Evolutionary conservation across 2,888 invertebrate genomes (phyloP).

Genomic region (Amphipyra tragopoginis): DNA sequence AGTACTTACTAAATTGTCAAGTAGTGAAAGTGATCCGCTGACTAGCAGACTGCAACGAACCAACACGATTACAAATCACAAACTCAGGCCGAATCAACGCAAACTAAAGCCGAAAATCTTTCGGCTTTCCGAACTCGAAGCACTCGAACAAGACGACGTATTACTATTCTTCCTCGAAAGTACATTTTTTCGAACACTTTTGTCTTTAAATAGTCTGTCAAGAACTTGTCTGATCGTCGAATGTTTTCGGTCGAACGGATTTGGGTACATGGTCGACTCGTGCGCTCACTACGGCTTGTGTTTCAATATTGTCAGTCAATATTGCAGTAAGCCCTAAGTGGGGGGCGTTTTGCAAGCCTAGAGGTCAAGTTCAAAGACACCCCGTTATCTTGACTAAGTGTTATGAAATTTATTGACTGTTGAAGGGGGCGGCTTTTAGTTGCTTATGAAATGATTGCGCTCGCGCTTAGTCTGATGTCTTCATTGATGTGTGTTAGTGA

Average conservation of each 20-base stretch:
- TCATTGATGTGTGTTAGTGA: slow-evolving; percentile 35
- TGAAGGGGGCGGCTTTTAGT: slow-evolving; percentile 28
- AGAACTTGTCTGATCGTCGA: slow-evolving; percentile 92
- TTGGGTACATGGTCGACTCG: slow-evolving; percentile 90
- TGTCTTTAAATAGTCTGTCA: slow-evolving; percentile 89
- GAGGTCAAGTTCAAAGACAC: slow-evolving; percentile 68
- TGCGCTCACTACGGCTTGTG: slow-evolving; percentile 64
- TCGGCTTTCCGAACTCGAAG: slow-evolving; percentile 54
- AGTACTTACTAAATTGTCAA: slow-evolving; percentile 54
- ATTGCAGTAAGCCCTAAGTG: slow-evolving; percentile 42
- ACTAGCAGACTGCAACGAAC: slow-evolving; percentile 49
- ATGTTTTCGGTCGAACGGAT: slow-evolving; percentile 92
- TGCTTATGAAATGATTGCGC: slow-evolving; percentile 56
- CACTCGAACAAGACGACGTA: slow-evolving; percentile 66
- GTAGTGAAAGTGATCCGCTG: slow-evolving; percentile 56
- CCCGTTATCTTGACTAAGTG: slow-evolving; percentile 43
- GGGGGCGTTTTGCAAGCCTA: slow-evolving; percentile 62
- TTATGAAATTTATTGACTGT: slow-evolving; percentile 56
- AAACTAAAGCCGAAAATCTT: slow-evolving; percentile 59
- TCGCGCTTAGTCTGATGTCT: slow-evolving; percentile 31
- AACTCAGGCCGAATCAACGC: slow-evolving; percentile 46
- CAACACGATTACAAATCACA: slow-evolving; percentile 57
- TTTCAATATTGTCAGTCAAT: slow-evolving; percentile 58
- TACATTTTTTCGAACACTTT: slow-evolving; percentile 68
- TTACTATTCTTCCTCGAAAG: slow-evolving; percentile 73